Base-by-base conservation (phyloP, 2,888 invertebrate species). In the Tetramorium bicarinatum region DNA sequence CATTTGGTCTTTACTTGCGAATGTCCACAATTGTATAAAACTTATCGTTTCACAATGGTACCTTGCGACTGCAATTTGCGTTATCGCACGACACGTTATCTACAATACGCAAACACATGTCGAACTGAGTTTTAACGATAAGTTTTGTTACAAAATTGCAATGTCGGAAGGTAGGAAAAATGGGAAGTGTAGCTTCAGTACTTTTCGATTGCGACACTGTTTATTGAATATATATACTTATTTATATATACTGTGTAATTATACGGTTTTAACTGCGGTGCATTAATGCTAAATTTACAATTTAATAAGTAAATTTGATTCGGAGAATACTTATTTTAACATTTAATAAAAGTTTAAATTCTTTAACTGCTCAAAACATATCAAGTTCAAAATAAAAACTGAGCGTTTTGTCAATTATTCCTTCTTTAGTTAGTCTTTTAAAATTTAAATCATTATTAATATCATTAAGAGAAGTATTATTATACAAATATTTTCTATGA, bases 91-190 rank as follows among this genome's bases (percentile, higher is more conserved):
- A 38, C 34, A 79, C 69, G 62, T 34, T 38, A 29, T n/a, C 11
- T n/a, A n/a, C 4, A 61, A 38, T 69, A 9, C 52, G 1, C 11
- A 15, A 38, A 34, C 47, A n/a, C 41, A n/a, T 6, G 8, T 38
- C 13, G 61, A 47, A 3, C 56, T 67, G n/a, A n/a, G n/a, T n/a
- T n/a, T n/a, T n/a, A 38, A 59, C 25, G 44, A 29, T 38, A 61
- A 82, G 59, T 84, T 80, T 74, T 69, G 18, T 52, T 67, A 34
- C 29, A 75, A 59, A 47, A 62, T 69, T 54, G 11, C 41, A 34
- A 52, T 83, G 83, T 85, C 54, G 81, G 62, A 85, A 88, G 72
- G 56, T n/a, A 18, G 29, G 59, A 82, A 85, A 87, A 75, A 71
- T 85, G 34, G 54, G 25, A 56, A 83, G n/a, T 18, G 6, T 7